Conservation (phyloP, 1,140 invertebrate species). For the Atta colombica region DNA sequence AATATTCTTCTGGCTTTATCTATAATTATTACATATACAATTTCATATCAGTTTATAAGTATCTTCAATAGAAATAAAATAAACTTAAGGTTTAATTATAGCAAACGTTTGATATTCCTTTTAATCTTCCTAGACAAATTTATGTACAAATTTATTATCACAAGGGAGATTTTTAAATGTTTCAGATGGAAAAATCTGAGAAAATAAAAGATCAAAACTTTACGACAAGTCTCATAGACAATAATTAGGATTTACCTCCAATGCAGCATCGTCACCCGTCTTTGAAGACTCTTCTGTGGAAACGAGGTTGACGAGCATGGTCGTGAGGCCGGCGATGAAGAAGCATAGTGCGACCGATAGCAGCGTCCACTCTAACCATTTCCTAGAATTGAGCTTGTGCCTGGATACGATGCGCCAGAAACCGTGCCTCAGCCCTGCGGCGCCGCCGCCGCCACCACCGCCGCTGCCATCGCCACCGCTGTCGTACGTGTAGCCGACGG, state of each 20-base stretch:
- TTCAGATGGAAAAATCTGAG: background rate
- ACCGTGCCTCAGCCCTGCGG: slow-evolving; percentile 75
- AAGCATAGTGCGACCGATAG: slow-evolving; percentile 82
- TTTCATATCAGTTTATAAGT: background rate
- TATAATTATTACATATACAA: slow-evolving; percentile 12
- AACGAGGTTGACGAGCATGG: slow-evolving; percentile 82
- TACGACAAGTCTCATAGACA: background rate
- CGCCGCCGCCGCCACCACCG: slow-evolving; percentile 71
- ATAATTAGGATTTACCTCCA: slow-evolving; percentile 44
- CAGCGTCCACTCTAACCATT: slow-evolving; percentile 84
- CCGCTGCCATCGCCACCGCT: slow-evolving; percentile 79
- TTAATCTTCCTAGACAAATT: background rate
- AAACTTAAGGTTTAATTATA: background rate
- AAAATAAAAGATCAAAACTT: too few relatives aligned
- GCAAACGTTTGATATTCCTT: background rate
- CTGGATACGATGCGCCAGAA: slow-evolving; percentile 84
- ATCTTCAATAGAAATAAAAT: background rate
- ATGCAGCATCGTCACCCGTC: background rate
- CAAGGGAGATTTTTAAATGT: background rate
- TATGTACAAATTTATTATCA: background rate
- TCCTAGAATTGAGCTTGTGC: slow-evolving; percentile 84
- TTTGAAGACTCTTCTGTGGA: slow-evolving; percentile 64
- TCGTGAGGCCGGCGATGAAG: slow-evolving; percentile 82
- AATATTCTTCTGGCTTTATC: slow-evolving; percentile 32
- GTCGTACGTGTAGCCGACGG: slow-evolving; percentile 85